Percentiles rank a stretch among this genome's conserved stretches.
Evolutionary conservation across 2,888 invertebrate species (phyloP).

Genomic region (Cheiracanthium punctorium): DNA sequence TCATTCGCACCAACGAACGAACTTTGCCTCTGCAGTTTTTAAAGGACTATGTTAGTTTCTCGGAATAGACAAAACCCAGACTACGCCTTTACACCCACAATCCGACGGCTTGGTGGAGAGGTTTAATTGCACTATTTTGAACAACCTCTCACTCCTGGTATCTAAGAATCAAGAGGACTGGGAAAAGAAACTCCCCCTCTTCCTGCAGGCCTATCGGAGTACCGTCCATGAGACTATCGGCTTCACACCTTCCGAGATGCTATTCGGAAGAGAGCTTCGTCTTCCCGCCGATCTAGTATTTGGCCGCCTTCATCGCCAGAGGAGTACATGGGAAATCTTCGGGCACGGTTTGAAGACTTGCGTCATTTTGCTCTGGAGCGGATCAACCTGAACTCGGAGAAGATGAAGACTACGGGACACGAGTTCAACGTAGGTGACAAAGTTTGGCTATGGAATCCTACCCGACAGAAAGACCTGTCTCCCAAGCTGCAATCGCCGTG

Average conservation of each 20-base stretch:
- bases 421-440: slow-evolving; percentile 11
- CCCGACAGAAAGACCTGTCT: not conserved
- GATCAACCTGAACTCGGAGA: slow-evolving; percentile 10
- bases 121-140: not conserved
- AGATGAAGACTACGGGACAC: slow-evolving; percentile 1
- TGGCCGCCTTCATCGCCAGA: slow-evolving; percentile 17
- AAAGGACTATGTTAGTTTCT: too few relatives aligned
- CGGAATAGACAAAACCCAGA: too few relatives aligned
- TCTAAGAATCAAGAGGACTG: slow-evolving; percentile 16
- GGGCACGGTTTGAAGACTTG: slow-evolving; percentile 6
- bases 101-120: slow-evolving; percentile 11
- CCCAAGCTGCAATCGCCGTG: not conserved
- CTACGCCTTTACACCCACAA: not conserved
- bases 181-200: not conserved
- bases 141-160: slow-evolving; percentile 12
- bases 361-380: slow-evolving; percentile 1
- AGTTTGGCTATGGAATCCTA: not conserved
- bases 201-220: not conserved
- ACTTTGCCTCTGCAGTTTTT: too few relatives aligned
- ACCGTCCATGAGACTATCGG: slow-evolving; percentile 19
- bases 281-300: not conserved
- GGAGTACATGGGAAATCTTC: slow-evolving; percentile 11
- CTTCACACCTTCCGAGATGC: not conserved
- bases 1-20: too few relatives aligned
- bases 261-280: slow-evolving; percentile 19